Evolutionary conservation across 2,888 invertebrate genomes (phyloP), one percentile per base, ranked within the genome.

Genomic region (Drosophila prolongata): DNA sequence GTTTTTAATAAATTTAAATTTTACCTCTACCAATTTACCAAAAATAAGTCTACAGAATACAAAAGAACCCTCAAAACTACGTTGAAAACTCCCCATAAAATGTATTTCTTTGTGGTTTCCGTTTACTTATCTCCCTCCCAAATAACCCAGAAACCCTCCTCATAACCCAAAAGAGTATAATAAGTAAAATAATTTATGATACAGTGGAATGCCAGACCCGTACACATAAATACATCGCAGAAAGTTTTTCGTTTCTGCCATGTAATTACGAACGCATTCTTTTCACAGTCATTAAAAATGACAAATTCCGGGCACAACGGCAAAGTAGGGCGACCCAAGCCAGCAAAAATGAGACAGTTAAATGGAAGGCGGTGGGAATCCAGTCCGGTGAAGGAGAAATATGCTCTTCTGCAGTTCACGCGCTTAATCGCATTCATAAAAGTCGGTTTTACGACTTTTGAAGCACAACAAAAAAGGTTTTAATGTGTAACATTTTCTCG

Each of bases 401-500:
- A 87, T 84, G 82, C 75, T 87, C 76, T 84, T 75, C 74, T 77
- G 77, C 87, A 87, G 85, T 82, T 87, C 80, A 85, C 86, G 80
- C 78, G 80, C 82, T 86, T 85, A 85, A 83, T 83, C 86, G 88
- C 83, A 80, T 83, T 85, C 88, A 88, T 85, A 86, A 87, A 85
- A 85, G 88, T 80, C 76, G 76, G 75, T 77, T 87, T 87, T 82
- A 85, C 83, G 88, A 87, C 88, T 82, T 80, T 87, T 76, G 37
- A 75, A 70, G 78, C 77, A 77, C 65, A 77, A 77, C 74, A 74
- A 74, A 78, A 66, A 72, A 64, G 67, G 76, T 64, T 81, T 83
- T 79, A 73, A 82, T 82, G 83, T 68, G 69, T 75, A 74, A 77
- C 77, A 66, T 66, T 65, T 80, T 70, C 69, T 57, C 61, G 61